phyloP scores from a whole-genome alignment of 2,797 vertebrate species.

The Peromyscus melanophrys region DNA sequence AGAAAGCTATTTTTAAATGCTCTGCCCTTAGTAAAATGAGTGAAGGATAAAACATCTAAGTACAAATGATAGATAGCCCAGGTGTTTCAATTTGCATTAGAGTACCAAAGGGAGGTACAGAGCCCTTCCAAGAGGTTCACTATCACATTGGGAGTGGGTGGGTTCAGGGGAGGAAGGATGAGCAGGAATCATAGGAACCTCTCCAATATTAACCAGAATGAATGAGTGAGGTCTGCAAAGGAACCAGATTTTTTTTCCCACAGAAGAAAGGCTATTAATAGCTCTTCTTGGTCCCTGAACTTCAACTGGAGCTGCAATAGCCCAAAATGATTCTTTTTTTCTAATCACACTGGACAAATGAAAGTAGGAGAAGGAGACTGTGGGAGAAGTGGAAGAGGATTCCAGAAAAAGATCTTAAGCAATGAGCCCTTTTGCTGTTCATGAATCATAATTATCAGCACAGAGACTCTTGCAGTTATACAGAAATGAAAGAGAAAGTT shows the following conservation, averaged over 20 bases:
- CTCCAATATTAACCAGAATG: slow-evolving; percentile 41
- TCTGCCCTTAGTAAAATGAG: slow-evolving; percentile 31
- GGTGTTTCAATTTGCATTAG: neutral
- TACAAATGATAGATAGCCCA: neutral
- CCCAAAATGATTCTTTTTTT: neutral
- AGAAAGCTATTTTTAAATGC: neutral
- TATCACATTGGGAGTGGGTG: fast-evolving
- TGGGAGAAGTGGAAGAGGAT: neutral
- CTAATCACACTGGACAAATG: slow-evolving; percentile 35
- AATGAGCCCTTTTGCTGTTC: slow-evolving; percentile 37
- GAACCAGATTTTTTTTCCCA: slow-evolving; percentile 51
- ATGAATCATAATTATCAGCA: slow-evolving; percentile 58
- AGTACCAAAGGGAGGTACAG: neutral
- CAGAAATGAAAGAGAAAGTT: slow-evolving; percentile 54
- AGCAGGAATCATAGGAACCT: neutral
- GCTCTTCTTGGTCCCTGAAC: slow-evolving; percentile 14
- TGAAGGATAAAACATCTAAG: neutral
- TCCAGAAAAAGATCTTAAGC: slow-evolving; percentile 22
- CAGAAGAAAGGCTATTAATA: slow-evolving; percentile 14
- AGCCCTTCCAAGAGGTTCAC: neutral
- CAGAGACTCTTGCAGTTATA: slow-evolving; percentile 6
- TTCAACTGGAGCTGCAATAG: slow-evolving; percentile 7
- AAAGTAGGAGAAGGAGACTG: neutral
- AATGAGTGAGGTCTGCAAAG: slow-evolving; percentile 8
- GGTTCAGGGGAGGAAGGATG: fast-evolving